A percentile compares a stretch with the other conserved stretches of the same genome.
phyloP scores from a whole-genome alignment of 2,797 vertebrate genomes.

The Acanthopagrus latus region DNA sequence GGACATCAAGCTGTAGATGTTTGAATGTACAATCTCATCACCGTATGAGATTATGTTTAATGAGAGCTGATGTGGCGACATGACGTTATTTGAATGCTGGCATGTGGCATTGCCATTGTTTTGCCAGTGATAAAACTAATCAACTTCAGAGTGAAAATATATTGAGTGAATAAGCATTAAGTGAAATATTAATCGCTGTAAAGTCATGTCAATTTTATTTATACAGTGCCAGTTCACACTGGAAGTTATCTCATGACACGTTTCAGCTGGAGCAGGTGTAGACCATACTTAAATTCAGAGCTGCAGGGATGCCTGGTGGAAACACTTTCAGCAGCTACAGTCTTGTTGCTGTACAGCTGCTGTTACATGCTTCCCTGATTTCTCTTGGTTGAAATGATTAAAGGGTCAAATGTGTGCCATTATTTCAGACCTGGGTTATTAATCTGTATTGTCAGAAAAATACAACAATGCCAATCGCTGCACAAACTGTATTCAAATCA shows the following conservation, averaged over 20 bases:
- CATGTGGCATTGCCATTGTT: background rate
- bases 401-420: slow-evolving; percentile 41
- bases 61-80: background rate
- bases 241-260: no score
- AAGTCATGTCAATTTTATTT: no score
- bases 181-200: slow-evolving; percentile 9
- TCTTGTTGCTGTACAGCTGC: slow-evolving; percentile 17
- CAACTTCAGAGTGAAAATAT: slow-evolving; percentile 2
- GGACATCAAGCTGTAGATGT: no score
- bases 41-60: background rate
- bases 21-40: background rate
- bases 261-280: no score
- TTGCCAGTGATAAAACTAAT: slow-evolving; percentile 9
- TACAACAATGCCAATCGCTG: slow-evolving; percentile 37
- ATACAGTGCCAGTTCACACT: no score
- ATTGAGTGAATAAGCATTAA: slow-evolving; percentile 4
- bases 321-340: background rate
- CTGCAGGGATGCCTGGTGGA: background rate
- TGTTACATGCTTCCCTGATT: slow-evolving; percentile 23
- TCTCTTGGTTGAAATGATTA: slow-evolving; percentile 43
- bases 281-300: background rate
- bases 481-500: slow-evolving; percentile 73
- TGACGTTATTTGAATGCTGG: background rate
- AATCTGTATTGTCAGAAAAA: slow-evolving; percentile 56
- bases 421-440: slow-evolving; percentile 60